Base-by-base conservation (phyloP, 2,888 invertebrate species). In the Drosophila limbata region DNA sequence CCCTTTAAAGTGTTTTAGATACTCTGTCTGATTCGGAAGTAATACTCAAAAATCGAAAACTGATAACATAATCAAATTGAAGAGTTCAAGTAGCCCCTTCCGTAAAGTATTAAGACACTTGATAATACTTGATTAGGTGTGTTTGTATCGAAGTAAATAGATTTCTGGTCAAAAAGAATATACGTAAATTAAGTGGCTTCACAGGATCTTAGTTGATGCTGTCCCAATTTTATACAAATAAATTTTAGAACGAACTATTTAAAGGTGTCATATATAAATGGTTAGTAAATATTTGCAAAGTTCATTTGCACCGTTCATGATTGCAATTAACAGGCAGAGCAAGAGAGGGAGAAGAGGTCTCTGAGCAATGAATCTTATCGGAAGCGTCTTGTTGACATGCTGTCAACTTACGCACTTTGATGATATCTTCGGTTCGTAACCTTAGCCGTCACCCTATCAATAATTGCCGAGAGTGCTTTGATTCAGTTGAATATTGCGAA, bases 401-500 rank as follows among this genome's bases (percentile, higher is more conserved):
- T 78, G 78, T 79, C 83, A 82, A 78, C 83, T 82, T 78, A 82
- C 75, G 78, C 75, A 82, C 56, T 33, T 63, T 48, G 70, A 69
- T 62, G 61, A 79, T 79, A 79, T 69, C 61, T 50, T 17, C 51
- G 60, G 55, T 35, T 67, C 59, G 50, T 37, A 62, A 73, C 65
- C 62, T 80, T 73, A 73, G 73, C 81, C 57, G 31, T 51, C 13
- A 39, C 19, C 55, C 55, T 59, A 82, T 65, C 60, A 68, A 61
- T 62, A 61, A 67, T 61, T 57, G 61, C 40, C 39, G 25, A 42
- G 64, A 39, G 63, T 44, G 66, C 50, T 40, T 40, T 37, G 33
- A 64, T 25, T 88, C 68, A 84, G 88, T 84, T 89, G 21, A 51
- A 53, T 65, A 57, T 47, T 31, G 67, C 62, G 59, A 48, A 63